These are phyloP conservation scores for Thereva nobilitata DNA, from an alignment of 2,888 invertebrate genomes.

Conservation along the genomic window DNA sequence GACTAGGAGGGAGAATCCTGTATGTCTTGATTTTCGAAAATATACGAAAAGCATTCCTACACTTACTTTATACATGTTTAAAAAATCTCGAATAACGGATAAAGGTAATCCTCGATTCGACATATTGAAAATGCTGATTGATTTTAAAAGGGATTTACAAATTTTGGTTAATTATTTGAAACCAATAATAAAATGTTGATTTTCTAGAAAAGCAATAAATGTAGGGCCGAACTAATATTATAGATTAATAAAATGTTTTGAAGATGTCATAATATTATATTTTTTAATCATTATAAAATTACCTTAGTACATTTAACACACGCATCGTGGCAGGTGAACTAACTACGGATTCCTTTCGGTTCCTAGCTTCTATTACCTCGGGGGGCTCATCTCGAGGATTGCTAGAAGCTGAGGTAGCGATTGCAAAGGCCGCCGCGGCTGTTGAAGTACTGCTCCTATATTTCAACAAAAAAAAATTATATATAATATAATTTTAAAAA, in stretches of 20 bases:
- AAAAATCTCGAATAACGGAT: too few relatives aligned
- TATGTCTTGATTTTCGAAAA: too few relatives aligned
- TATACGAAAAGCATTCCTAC: too few relatives aligned
- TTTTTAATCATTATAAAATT: constrained; percentile 7
- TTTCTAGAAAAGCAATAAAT: too few relatives aligned
- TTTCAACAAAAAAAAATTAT: constrained; percentile 2
- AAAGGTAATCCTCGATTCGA: too few relatives aligned
- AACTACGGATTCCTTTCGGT: constrained; percentile 76
- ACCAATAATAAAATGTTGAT: too few relatives aligned
- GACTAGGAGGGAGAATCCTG: too few relatives aligned
- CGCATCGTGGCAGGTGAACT: constrained; percentile 94
- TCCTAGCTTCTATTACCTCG: constrained; percentile 52
- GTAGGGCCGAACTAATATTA: constrained; percentile 19
- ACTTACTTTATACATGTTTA: too few relatives aligned
- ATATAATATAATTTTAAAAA: background rate
- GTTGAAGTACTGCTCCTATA: constrained; percentile 79
- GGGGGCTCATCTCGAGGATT: constrained; percentile 70
- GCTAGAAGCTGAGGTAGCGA: constrained; percentile 85
- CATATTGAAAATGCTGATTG: too few relatives aligned
- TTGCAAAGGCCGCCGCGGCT: constrained; percentile 89
- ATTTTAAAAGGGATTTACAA: too few relatives aligned
- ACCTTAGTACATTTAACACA: constrained; percentile 82
- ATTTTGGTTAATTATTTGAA: too few relatives aligned
- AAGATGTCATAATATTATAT: constrained; percentile 8
- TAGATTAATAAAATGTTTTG: background rate